A percentile compares a stretch with the other conserved stretches of the same genome.
phyloP scores from a whole-genome alignment of 2,797 vertebrate genomes.

The Brachymystax lenok region DNA sequence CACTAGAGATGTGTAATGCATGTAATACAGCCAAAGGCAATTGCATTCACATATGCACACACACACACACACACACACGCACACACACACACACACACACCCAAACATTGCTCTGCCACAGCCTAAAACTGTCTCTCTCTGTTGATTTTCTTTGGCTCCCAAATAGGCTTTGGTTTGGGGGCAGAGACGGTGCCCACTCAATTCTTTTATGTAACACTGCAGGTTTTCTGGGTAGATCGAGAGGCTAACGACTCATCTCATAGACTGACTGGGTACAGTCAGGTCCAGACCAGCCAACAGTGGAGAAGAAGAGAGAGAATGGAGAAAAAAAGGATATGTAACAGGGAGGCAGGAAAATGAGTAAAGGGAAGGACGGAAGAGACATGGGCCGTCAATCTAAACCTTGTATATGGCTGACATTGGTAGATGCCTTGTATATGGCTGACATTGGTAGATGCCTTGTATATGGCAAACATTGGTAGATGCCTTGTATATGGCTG shows the following conservation, averaged over 20 bases:
- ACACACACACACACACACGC: not conserved
- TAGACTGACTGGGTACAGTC: slow-evolving; percentile 24
- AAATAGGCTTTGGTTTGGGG: slow-evolving; percentile 70
- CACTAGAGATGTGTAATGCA: not conserved
- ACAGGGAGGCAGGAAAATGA: not conserved
- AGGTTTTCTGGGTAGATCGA: slow-evolving; percentile 71
- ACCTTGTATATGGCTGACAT: too few relatives aligned
- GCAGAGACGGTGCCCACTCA: slow-evolving; percentile 78
- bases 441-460: too few relatives aligned
- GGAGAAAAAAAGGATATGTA: not conserved
- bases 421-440: too few relatives aligned
- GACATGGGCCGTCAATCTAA: not conserved
- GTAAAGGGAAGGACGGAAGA: not conserved
- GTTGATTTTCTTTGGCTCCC: slow-evolving; percentile 52
- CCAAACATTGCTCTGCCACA: not conserved
- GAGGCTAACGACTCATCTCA: slow-evolving; percentile 63
- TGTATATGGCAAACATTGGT: too few relatives aligned
- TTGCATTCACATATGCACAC: not conserved
- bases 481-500: too few relatives aligned
- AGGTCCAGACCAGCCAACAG: slow-evolving; percentile 5
- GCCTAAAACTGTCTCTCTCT: not conserved
- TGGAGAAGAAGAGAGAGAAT: not conserved
- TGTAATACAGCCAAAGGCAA: not conserved
- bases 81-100: not conserved
- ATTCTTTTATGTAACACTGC: slow-evolving; percentile 76